These are phyloP conservation scores for Pseudochromis fuscus DNA, from an alignment of 2,797 vertebrate genomes.

Conservation along the genomic window DNA sequence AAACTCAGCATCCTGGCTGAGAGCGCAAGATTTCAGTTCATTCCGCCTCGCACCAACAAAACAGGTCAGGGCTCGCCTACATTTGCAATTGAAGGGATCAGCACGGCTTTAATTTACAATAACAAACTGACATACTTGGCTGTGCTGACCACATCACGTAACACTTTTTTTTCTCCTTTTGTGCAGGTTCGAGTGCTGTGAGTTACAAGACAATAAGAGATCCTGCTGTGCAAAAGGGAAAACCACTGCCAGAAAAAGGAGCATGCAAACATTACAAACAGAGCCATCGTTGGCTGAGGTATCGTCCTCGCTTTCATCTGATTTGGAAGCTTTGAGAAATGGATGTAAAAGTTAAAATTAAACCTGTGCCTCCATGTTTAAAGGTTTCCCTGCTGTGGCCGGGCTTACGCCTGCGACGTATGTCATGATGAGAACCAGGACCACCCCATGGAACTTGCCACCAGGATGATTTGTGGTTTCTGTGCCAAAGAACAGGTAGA, in stretches of 20 bases:
- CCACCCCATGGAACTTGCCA: constrained; percentile 88
- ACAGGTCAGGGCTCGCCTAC: constrained; percentile 73
- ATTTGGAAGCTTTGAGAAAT: background rate
- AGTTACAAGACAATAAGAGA: constrained; percentile 75
- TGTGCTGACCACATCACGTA: constrained; percentile 1
- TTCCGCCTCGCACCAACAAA: constrained; percentile 76
- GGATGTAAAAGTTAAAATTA: background rate
- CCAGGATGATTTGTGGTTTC: constrained; percentile 88
- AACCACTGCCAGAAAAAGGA: constrained; percentile 86
- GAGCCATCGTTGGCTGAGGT: constrained; percentile 90
- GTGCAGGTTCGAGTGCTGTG: constrained; percentile 64
- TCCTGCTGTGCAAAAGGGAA: constrained; percentile 86
- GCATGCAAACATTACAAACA: constrained; percentile 88
- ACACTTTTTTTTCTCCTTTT: background rate
- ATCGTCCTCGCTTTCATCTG: background rate
- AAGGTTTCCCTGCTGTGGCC: constrained; percentile 90
- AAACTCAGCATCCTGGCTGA: constrained; percentile 85
- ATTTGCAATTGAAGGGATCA: constrained; percentile 29
- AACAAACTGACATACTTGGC: constrained; percentile 22
- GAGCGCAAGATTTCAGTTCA: constrained; percentile 83
- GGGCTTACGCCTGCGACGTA: constrained; percentile 86
- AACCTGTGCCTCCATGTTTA: background rate
- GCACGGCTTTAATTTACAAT: background rate
- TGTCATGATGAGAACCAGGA: constrained; percentile 88
- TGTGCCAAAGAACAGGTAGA: constrained; percentile 90